Percentiles rank a stretch among this genome's conserved stretches.
Conservation (phyloP, 2,113 vertebrate genomes). For the Gnathonemus longibarbis region DNA sequence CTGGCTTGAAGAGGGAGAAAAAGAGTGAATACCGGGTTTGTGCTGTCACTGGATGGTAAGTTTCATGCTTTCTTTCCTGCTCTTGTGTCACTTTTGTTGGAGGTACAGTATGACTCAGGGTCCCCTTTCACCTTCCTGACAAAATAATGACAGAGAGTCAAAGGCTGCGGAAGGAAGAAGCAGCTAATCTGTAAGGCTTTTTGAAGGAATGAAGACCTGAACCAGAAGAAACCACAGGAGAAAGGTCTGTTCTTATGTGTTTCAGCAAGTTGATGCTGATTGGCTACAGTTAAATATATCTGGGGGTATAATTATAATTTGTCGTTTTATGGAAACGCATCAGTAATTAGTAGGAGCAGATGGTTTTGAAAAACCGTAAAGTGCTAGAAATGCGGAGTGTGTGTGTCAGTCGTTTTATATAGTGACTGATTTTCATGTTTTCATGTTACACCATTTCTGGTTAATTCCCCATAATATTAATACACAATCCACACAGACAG, state of each 20-base stretch:
- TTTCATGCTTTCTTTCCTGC: neutral
- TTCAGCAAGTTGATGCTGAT: neutral
- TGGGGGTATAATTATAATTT: neutral
- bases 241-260: neutral
- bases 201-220: neutral
- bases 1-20: neutral
- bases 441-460: neutral
- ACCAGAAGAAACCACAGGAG: neutral
- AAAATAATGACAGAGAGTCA: neutral
- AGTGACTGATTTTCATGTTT: neutral
- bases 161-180: neutral
- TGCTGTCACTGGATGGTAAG: neutral
- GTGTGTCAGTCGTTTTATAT: neutral
- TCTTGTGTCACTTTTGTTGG: neutral
- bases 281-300: neutral
- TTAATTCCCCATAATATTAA: neutral
- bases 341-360: neutral
- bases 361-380: neutral
- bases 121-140: neutral
- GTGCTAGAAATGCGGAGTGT: neutral
- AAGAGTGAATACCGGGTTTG: neutral
- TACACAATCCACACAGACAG: neutral
- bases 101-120: neutral
- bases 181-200: constrained; percentile 25
- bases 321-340: neutral